Evolutionary conservation across 2,797 vertebrate genomes (phyloP), one percentile per base, ranked within the genome.

Genomic region (Coracias cyanogaster): DNA sequence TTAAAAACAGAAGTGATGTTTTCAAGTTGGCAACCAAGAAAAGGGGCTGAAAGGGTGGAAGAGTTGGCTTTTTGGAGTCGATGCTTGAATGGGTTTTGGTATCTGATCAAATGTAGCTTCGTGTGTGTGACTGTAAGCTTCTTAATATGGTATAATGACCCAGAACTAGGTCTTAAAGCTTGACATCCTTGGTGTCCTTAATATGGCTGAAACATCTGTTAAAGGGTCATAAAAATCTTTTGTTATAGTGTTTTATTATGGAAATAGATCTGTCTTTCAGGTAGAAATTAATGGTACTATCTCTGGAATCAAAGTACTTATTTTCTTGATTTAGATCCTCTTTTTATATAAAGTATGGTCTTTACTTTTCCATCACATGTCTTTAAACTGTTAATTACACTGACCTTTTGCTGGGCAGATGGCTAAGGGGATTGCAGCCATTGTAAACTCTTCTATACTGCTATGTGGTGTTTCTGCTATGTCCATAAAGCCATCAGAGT

Each of bases 351-450:
- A 35, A 64, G 28, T 45, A 29, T 43, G 25, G 15, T 54, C 54
- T 87, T 10, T 48, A 26, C 51, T 58, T 82, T 82, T 69, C 43
- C 21, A 12, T 77, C 52, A 37, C 1, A 0, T 76, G 65, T 62
- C 49, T 84, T 90, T 73, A 88, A 89, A 33, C 37, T 86, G 51
- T 92, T 95, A 86, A 89, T 87, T 84, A 52, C 22, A 12, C 8
- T 70, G 51, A 55, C 65, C 66, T 87, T 80, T 87, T 49, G 14
- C 69, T 82, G 65, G 48, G 51, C 74, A 84, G 78, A 64, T 86
- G 81, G 70, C 67, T 82, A n/a, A 80, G 87, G 57, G 65, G 43
- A 60, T 67, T 80, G 58, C 66, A 72, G 54, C 13, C 57, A 17
- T 17, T 73, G 19, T 64, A 89, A 66, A 66, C 33, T 10, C n/a